These are phyloP conservation scores for Hyles vespertilio DNA, from an alignment of 1,140 invertebrate genomes.

Conservation along the genomic window DNA sequence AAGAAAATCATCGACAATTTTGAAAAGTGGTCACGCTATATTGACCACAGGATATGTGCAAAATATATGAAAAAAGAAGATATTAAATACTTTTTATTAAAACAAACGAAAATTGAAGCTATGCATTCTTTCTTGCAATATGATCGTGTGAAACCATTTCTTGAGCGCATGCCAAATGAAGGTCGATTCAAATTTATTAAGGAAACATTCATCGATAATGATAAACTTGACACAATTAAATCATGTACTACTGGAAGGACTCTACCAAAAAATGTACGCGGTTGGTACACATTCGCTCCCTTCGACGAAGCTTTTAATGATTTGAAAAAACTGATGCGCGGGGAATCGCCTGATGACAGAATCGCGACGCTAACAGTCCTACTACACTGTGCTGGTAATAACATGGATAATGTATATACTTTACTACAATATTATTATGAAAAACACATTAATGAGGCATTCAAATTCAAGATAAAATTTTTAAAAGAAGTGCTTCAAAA, in stretches of 20 bases:
- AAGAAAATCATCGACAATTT: conserved; percentile 39
- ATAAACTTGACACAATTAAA: background rate
- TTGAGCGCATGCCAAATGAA: conserved; percentile 37
- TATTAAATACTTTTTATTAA: conserved; percentile 35
- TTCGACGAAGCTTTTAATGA: conserved; percentile 42
- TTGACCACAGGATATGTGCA: conserved; percentile 33
- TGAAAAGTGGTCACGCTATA: conserved; percentile 25
- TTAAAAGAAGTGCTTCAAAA: conserved; percentile 34
- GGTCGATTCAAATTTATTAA: conserved; percentile 41
- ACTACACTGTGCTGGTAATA: conserved; percentile 24
- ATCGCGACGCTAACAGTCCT: conserved; percentile 36
- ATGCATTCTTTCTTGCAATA: conserved; percentile 24
- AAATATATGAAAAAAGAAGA: conserved; percentile 37
- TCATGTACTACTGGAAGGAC: too few species aligned
- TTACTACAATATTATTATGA: conserved; percentile 43
- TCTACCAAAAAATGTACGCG: too few species aligned
- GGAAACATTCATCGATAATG: conserved; percentile 36
- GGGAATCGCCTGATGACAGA: conserved; percentile 39
- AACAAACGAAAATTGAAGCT: conserved; percentile 24
- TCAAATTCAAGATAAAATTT: conserved; percentile 43
- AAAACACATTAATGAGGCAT: conserved; percentile 50
- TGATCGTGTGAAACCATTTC: conserved; percentile 36
- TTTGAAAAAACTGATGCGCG: conserved; percentile 39
- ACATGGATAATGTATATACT: conserved; percentile 29
- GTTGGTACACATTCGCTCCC: conserved; percentile 46